Evolutionary conservation across 2,113 vertebrate genomes (phyloP), one percentile per base, ranked within the genome.

Genomic region (Aspidoscelis tigris): DNA sequence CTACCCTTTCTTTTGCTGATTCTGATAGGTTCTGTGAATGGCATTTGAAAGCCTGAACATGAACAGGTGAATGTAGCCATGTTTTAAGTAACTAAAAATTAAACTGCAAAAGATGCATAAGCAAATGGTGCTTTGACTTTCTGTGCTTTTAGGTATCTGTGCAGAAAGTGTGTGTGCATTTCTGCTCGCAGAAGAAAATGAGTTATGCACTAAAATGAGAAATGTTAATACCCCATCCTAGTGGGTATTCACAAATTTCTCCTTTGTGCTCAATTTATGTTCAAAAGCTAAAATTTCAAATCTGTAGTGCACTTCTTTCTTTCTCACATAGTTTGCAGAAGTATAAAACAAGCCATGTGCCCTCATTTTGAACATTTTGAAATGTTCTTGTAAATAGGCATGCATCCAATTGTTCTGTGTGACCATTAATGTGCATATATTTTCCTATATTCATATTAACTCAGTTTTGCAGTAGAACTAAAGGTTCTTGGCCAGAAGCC

Each of bases 21-120:
- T 1, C 43, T 43, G n/a, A 10, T 24, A 43, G 20, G 2, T 68
- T 83, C 39, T 53, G 8, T 12, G 33, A 41, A 7, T 9, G 47
- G 41, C 72, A 33, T 70, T 78, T 78, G 20, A 78, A 84, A 78
- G 12, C 18, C n/a, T 84, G 26, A 64, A 5, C 76, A 39, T 41
- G 14, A 43, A 79, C 2, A 79, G 10, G 7, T 84, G 21, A 9
- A 9, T 26, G 53, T 33, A 84, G 26, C 6, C 44, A n/a, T 72
- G 21, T 64, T 72, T 16, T 10, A 47, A 78, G 33, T 22, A 21
- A 70, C 65, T 76, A 58, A 58, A 70, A 43, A 22, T n/a, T 71
- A 21, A 84, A 3, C 20, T 26, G 10, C 26, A 75, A 66, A 22
- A 47, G 61, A 7, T 9, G 14, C 22, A 76, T 24, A 7, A 26